phyloP scores from a whole-genome alignment of 2,797 vertebrate genomes.

The Decapterus maruadsi region DNA sequence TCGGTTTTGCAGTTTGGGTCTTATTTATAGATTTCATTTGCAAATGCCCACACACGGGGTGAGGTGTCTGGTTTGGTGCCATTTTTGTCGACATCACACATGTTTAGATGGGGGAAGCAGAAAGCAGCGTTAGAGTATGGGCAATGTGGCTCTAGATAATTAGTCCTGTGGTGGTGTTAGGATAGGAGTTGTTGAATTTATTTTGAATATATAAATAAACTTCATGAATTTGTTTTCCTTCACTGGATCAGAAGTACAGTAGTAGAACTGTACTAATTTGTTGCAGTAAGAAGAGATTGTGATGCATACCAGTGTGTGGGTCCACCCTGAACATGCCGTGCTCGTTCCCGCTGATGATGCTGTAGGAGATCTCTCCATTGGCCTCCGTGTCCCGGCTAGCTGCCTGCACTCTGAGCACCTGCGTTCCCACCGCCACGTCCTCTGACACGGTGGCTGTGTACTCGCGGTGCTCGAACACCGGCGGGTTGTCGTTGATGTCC shows the following conservation, averaged over 20 bases:
- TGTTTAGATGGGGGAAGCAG: constrained; percentile 11
- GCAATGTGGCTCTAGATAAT: background rate
- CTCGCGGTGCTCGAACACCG: constrained; percentile 95
- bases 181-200: background rate
- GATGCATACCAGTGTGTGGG: constrained; percentile 88
- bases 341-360: constrained; percentile 95
- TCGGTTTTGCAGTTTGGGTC: background rate
- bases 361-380: constrained; percentile 92
- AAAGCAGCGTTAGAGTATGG: background rate
- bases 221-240: background rate
- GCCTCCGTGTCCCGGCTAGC: constrained; percentile 93
- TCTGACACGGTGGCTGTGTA: constrained; percentile 91
- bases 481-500: constrained; percentile 98
- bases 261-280: background rate
- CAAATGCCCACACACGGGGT: background rate
- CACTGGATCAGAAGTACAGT: background rate
- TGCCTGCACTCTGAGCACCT: constrained; percentile 93
- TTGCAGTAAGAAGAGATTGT: background rate
- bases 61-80: background rate
- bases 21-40: background rate
- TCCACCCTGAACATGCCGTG: constrained; percentile 95
- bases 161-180: background rate
- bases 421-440: constrained; percentile 88
- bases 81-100: background rate
- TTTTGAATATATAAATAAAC: background rate